A percentile compares a stretch with the other conserved stretches of the same genome.
Evolutionary conservation across 2,888 invertebrate species (phyloP).

Genomic region (Aromia moschata): DNA sequence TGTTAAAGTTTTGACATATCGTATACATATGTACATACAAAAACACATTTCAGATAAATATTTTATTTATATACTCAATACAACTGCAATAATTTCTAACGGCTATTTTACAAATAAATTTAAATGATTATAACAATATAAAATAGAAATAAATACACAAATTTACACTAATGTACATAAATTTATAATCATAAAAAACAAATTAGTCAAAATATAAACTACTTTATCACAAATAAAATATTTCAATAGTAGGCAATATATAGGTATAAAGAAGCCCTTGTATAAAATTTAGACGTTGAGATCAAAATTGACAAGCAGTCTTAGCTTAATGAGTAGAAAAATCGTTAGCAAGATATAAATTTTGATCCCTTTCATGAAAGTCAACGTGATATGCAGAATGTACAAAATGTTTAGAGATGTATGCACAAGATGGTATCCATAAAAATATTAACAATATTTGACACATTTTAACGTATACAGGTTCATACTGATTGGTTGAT

Average conservation of each 20-base stretch:
- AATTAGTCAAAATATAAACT: conserved; percentile 44
- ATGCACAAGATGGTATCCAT: conserved; percentile 22
- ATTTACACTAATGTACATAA: conserved; percentile 55
- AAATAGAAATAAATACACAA: conserved; percentile 60
- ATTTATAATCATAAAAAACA: conserved; percentile 30
- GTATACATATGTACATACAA: no score
- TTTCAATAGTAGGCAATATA: conserved; percentile 24
- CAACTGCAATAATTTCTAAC: conserved; percentile 62
- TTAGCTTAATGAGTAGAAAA: conserved; percentile 52
- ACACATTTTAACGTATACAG: conserved; percentile 53
- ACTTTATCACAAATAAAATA: conserved; percentile 35
- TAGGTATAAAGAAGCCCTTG: conserved; percentile 38
- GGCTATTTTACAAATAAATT: conserved; percentile 62
- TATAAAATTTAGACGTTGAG: conserved; percentile 51
- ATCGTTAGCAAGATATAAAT: conserved; percentile 51
- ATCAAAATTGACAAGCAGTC: conserved; percentile 60
- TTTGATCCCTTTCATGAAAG: conserved; percentile 56
- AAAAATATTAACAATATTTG: conserved; percentile 44
- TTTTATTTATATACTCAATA: conserved; percentile 58
- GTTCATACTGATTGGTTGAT: conserved; percentile 46
- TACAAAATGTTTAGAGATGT: conserved; percentile 34
- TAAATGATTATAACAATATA: conserved; percentile 52
- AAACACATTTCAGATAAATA: conserved; percentile 40
- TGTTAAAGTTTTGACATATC: no score
- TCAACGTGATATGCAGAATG: conserved; percentile 49